These are phyloP conservation scores for Yponomeuta sedellus DNA, from an alignment of 2,888 invertebrate genomes.

Conservation along the genomic window DNA sequence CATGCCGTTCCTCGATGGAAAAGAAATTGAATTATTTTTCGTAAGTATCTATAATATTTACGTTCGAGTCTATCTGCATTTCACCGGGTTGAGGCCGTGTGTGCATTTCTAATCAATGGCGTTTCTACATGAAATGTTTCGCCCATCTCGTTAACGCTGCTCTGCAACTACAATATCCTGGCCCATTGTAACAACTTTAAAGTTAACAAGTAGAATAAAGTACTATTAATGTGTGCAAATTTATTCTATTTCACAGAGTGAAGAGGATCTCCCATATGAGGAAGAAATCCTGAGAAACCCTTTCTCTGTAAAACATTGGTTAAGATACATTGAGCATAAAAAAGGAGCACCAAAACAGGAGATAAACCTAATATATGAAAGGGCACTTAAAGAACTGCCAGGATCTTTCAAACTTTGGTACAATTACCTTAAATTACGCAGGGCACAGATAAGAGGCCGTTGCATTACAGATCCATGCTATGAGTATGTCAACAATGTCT, in stretches of 20 bases:
- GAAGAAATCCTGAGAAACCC: slow-evolving; percentile 99
- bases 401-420: slow-evolving; percentile 99
- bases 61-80: no score
- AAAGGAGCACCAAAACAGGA: slow-evolving; percentile 87
- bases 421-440: slow-evolving; percentile 91
- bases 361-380: slow-evolving; percentile 95
- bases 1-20: slow-evolving; percentile 66
- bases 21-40: slow-evolving; percentile 70
- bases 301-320: slow-evolving; percentile 98
- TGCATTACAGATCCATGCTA: slow-evolving; percentile 90
- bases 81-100: no score
- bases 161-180: no score
- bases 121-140: no score
- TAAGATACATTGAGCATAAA: slow-evolving; percentile 97
- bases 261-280: slow-evolving; percentile 98
- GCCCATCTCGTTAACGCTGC: no score
- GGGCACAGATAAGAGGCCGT: slow-evolving; percentile 88
- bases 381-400: slow-evolving; percentile 96
- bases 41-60: slow-evolving; percentile 46
- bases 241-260: slow-evolving; percentile 77
- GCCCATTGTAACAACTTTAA: no score
- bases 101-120: no score
- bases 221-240: background rate
- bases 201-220: background rate
- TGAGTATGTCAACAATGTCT: slow-evolving; percentile 97